A percentile compares a stretch with the other conserved stretches of the same genome.
These are phyloP conservation scores for Amphiprion clarkii DNA, from an alignment of 2,797 vertebrate genomes.

Conservation along the genomic window DNA sequence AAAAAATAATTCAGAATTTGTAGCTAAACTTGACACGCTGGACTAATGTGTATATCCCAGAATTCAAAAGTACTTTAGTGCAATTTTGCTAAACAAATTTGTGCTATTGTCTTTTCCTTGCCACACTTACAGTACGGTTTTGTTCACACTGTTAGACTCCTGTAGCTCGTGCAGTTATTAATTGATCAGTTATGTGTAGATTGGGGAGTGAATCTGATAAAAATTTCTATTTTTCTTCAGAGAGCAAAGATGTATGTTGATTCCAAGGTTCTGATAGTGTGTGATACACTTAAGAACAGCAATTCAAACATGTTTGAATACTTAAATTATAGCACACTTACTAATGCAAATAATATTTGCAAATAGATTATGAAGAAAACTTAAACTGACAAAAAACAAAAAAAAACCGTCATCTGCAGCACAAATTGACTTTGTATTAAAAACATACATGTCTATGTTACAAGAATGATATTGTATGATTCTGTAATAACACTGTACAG, in stretches of 20 bases:
- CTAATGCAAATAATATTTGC: no score
- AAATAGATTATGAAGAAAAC: no score
- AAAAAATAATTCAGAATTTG: neutral
- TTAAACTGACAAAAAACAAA: neutral
- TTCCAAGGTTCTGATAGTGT: neutral
- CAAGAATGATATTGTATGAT: neutral
- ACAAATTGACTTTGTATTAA: neutral
- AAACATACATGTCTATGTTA: neutral
- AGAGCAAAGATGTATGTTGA: neutral
- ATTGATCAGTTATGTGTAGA: neutral
- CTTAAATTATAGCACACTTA: neutral
- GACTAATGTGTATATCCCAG: neutral
- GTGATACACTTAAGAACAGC: slow-evolving; percentile 1
- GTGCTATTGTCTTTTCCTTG: neutral
- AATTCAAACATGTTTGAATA: neutral
- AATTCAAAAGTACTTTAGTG: neutral
- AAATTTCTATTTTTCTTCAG: neutral
- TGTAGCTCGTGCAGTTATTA: neutral
- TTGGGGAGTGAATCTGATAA: neutral
- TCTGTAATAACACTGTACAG: neutral
- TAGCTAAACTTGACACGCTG: neutral
- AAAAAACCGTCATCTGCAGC: neutral
- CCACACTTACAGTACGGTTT: neutral
- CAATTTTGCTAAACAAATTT: neutral
- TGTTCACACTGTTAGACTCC: neutral